Base-by-base conservation (phyloP, 2,113 vertebrate genomes). In the Suricata suricatta region DNA sequence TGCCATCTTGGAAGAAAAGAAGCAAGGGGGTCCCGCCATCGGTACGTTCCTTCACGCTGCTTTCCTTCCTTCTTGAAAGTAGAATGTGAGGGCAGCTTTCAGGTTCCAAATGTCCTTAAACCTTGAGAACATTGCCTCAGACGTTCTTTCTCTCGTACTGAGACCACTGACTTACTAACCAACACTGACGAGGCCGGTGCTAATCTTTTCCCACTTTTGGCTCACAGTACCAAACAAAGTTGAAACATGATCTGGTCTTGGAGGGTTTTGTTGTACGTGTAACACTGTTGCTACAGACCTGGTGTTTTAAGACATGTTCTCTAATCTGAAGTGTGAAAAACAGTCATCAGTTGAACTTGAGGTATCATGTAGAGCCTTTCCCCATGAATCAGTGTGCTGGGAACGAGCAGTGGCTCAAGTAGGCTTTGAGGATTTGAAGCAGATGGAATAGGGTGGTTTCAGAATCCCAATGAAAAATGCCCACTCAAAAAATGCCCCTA, bases 1-100 rank as follows among this genome's bases (percentile, higher is more conserved):
- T 0, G 99, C 99, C 96, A 99, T 99, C 97, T 98, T 99, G 84
- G 99, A 99, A 97, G 99, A 99, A 94, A 99, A 99, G 98, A 99
- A 99, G 97, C 99, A 99, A 98, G 99, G 99, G 1, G 99, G 99
- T 5, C 98, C 99, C 15, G 99, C 99, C 88, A 99, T 99, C 98
- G 99, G 99, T 99, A 99, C 94, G 96, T 97, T 81, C 71, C 86
- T 27, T 38, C 47, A 38, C 93, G 38, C 54, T 2, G 27, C n/a
- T 29, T 23, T 38, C 15, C 35, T 44, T 93, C 96, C 80, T 66
- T 54, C 88, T 60, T 25, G 57, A 63, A 11, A 72, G 72, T 68
- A 23, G 84, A 47, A 16, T 19, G 74, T 2, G 23, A 88, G 63
- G n/a, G 47, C n/a, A 12, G 27, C 44, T 57, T 50, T 81, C 44